Conservation (phyloP, 1,140 invertebrate species). For the Drosophila quadrilineata region DNA sequence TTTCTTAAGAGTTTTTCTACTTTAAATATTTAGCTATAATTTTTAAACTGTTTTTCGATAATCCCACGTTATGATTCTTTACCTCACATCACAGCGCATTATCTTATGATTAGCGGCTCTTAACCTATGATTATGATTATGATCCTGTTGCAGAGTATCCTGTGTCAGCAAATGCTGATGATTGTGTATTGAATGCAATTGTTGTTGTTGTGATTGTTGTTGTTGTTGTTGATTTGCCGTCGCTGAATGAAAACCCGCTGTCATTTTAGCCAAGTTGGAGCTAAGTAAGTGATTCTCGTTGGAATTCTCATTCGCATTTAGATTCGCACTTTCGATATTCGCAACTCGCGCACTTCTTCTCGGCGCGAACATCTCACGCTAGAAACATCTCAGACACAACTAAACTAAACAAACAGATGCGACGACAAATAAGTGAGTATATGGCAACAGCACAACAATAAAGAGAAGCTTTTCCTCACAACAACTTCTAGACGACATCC, state of each 20-base stretch:
- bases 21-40: no score
- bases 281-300: no score
- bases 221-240: conserved; percentile 66
- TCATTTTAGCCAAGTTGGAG: conserved; percentile 58
- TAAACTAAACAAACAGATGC: conserved; percentile 70
- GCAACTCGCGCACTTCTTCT: conserved; percentile 72
- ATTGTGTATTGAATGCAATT: neutral
- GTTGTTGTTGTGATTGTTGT: conserved; percentile 8
- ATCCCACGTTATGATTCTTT: no score
- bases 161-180: conserved; percentile 20
- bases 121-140: conserved; percentile 48
- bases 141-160: conserved; percentile 40
- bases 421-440: neutral
- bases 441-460: no score
- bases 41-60: no score
- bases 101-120: conserved; percentile 40
- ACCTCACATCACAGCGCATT: conserved; percentile 71
- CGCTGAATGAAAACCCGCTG: conserved; percentile 74
- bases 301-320: conserved; percentile 7
- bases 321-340: conserved; percentile 59
- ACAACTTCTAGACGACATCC: conserved; percentile 6
- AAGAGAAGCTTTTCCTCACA: conserved; percentile 62
- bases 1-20: no score
- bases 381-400: conserved; percentile 81
- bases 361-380: conserved; percentile 79